Base-by-base conservation (phyloP, 2,797 vertebrate genomes). In the Clarias fuscus region DNA sequence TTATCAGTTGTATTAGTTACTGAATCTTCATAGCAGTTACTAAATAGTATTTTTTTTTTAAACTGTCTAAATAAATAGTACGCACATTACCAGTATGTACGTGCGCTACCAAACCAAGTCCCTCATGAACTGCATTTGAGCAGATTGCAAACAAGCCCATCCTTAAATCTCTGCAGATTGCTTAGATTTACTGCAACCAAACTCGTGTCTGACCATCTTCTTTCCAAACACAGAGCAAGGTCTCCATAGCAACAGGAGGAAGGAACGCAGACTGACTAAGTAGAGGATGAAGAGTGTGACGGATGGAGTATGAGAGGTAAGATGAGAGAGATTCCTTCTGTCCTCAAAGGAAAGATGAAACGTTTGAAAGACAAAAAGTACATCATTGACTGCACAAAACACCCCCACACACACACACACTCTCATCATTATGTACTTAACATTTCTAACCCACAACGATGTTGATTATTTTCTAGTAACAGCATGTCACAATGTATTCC, bases 171-270 rank as follows among this genome's bases (percentile, higher is more conserved):
- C 72, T 64, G 75, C 56, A 68, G 14, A 81, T 68, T 37, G 56
- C 40, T 64, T 27, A 22, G 37, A 56, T 58, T 84, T 62, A 87
- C 40, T 58, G 75, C 56, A 70, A 78, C 83, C 56, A 78, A 72
- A 81, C 65, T 84, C 71, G 2, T 18, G 17, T 58, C 56, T 67
- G 62, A 56, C 82, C 71, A 68, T 80, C 76, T 83, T 59, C 61
- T 85, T 20, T 84, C 64, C 56, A 76, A 84, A 83, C 72, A 80
- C 30, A 18, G 84, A 82, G 82, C 65, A 40, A 86, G 89, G 93
- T 96, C 93, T 82, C 95, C 95, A 95, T 95, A 92, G 94, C 94
- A 96, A 96, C 95, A 94, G 88, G 92, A 92, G 84, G 92, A 87
- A 92, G 89, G 5, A 76, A 59, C 14, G 72, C 30, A 84, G 67